Evolutionary conservation across 2,888 invertebrate species (phyloP).

Genomic region (Malthinus flaveolus): DNA sequence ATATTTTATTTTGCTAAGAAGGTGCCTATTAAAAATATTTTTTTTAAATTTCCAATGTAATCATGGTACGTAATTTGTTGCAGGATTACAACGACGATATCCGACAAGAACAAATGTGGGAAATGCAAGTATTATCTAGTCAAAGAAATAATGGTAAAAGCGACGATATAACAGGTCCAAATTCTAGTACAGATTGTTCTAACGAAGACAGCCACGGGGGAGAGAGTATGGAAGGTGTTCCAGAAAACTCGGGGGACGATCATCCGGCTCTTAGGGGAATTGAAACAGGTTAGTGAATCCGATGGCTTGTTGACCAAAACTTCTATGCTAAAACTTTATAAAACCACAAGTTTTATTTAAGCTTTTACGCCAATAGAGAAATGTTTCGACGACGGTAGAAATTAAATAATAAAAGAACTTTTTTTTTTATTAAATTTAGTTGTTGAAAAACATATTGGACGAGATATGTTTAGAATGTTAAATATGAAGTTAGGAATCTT

Average conservation of each 20-base stretch:
- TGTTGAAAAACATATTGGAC: too few relatives aligned
- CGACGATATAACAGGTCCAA: slow-evolving; percentile 43
- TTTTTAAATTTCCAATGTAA: too few relatives aligned
- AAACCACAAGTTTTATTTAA: not conserved
- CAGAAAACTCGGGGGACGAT: slow-evolving; percentile 54
- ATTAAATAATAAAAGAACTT: too few relatives aligned
- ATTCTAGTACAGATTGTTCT: slow-evolving; percentile 35
- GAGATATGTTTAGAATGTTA: too few relatives aligned
- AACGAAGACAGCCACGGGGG: slow-evolving; percentile 56
- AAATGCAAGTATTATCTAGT: slow-evolving; percentile 80
- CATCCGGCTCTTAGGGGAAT: slow-evolving; percentile 72
- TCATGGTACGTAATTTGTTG: slow-evolving; percentile 32
- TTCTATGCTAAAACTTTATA: not conserved
- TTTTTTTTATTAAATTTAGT: too few relatives aligned
- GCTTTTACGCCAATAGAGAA: not conserved
- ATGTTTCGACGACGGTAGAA: not conserved
- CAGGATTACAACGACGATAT: slow-evolving; percentile 93
- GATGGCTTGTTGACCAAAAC: not conserved
- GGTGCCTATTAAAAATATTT: too few relatives aligned
- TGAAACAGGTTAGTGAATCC: slow-evolving; percentile 56
- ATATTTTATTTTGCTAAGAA: not conserved
- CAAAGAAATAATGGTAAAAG: slow-evolving; percentile 52
- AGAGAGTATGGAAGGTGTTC: slow-evolving; percentile 51
- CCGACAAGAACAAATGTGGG: slow-evolving; percentile 88
- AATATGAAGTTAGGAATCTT: too few relatives aligned